Percentiles rank a stretch among this genome's conserved stretches.
These are phyloP conservation scores for Apotomis capreana DNA, from an alignment of 2,888 invertebrate genomes.

Conservation along the genomic window DNA sequence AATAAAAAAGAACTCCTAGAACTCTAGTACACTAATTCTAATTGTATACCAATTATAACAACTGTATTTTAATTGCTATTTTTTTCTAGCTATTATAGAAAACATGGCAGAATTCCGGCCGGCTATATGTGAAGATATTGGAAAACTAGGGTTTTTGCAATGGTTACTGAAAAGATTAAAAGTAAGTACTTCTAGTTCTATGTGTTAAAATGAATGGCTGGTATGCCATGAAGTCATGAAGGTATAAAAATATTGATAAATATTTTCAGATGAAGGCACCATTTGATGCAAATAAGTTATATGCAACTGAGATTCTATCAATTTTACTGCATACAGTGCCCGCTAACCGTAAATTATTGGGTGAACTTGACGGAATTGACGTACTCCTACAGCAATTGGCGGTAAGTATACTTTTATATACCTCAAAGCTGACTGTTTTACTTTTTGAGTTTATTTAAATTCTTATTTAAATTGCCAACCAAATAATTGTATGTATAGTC, in stretches of 20 bases:
- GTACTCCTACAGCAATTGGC: constrained; percentile 97
- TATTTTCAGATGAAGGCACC: constrained; percentile 87
- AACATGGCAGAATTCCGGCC: constrained; percentile 96
- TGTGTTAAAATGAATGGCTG: too few species aligned
- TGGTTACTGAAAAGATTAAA: constrained; percentile 97
- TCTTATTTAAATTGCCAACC: too few species aligned
- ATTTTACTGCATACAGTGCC: constrained; percentile 96
- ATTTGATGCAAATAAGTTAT: constrained; percentile 97
- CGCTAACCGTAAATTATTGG: constrained; percentile 90
- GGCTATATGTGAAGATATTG: constrained; percentile 92
- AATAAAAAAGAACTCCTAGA: too few species aligned
- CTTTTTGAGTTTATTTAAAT: too few species aligned
- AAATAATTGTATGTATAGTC: too few species aligned
- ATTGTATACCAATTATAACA: too few species aligned
- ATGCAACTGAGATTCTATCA: constrained; percentile 97
- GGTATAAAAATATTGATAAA: too few species aligned
- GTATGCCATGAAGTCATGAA: too few species aligned
- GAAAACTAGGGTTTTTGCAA: constrained; percentile 94
- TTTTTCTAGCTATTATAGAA: constrained; percentile 91
- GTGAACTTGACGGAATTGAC: constrained; percentile 98
- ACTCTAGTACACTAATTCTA: too few species aligned
- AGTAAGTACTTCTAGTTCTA: constrained; percentile 59
- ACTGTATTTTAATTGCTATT: neutral
- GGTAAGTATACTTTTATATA: constrained; percentile 67
- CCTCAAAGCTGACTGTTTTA: too few species aligned